Evolutionary conservation across 2,888 invertebrate species (phyloP), one percentile per base, ranked within the genome.

Genomic region (Phania funesta): DNA sequence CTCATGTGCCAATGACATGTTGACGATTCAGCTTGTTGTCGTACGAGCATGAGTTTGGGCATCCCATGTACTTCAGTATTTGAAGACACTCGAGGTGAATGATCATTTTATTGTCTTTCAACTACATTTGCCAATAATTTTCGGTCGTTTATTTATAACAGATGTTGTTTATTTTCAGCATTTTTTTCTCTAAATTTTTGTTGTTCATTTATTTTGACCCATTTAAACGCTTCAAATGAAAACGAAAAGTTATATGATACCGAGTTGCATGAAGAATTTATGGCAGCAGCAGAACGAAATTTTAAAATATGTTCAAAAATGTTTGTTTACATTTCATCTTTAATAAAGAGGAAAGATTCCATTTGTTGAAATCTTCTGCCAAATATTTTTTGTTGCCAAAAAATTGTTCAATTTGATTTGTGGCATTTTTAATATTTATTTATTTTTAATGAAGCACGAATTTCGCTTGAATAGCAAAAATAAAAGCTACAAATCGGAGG

Each of bases 1-100:
- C 46, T 60, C 67, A 62, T 65, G 81, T 73, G 76, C 76, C 81
- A 81, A 77, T 76, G 76, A 81, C 81, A 81, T 81, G 76, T 64
- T 78, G 62, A 74, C 38, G 64, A 5, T 71, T 26, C 8, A 44
- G 29, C 50, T 52, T 29, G 16, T 46, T 52, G 9, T 71, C 26
- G 11, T 41, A 6, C 16, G 22, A 29, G 29, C 6, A 26, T 7
- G 38, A 24, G n/a, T 35, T 1, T 32, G 35, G 24, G 22, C 13
- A 22, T 13, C 9, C 26, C 20, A 46, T 52, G 56, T 35, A 46
- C 20, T 68, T n/a, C 4, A 44, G 52, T 35, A 62, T 77, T 70
- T 77, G 35, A 62, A 77, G 35, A 16, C 11, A 60, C 58, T 60
- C 26, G 67, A 81, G 81, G 76, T 81, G 81, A 81, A 77, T 81